Conservation (phyloP, 2,888 invertebrate species). For the Hecatera dysodea region DNA sequence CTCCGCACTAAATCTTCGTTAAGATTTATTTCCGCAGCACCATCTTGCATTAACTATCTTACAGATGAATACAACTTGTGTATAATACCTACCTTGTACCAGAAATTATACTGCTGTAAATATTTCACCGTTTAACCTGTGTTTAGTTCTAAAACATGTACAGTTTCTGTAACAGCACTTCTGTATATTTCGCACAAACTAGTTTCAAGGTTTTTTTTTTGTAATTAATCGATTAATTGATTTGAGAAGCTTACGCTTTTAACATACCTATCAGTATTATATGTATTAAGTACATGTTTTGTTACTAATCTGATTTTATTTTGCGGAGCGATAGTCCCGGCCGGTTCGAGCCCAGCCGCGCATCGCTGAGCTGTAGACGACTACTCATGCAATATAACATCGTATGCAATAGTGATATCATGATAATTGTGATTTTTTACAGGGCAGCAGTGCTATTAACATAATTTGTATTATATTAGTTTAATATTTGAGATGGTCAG, state of each 20-base stretch:
- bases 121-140: conserved; percentile 90
- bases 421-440: conserved; percentile 90
- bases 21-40: conserved; percentile 91
- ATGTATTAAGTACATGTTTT: conserved; percentile 90
- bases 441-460: conserved; percentile 86
- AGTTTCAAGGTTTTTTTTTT: conserved; percentile 89
- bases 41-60: conserved; percentile 90
- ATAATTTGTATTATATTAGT: conserved; percentile 83
- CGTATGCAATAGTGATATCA: conserved; percentile 78
- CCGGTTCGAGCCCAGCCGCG: conserved; percentile 82
- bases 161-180: conserved; percentile 91
- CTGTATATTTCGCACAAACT: conserved; percentile 91
- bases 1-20: conserved; percentile 89
- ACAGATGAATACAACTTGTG: conserved; percentile 88
- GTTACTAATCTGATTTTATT: conserved; percentile 89
- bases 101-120: conserved; percentile 90
- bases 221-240: conserved; percentile 87
- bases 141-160: conserved; percentile 92
- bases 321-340: conserved; percentile 77
- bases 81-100: conserved; percentile 87
- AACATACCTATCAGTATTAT: conserved; percentile 88
- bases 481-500: conserved; percentile 86
- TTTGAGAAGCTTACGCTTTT: conserved; percentile 91
- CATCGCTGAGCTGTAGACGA: conserved; percentile 82
- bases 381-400: conserved; percentile 85